Conservation (phyloP, 2,113 vertebrate genomes). For the Brachyistius frenatus region DNA sequence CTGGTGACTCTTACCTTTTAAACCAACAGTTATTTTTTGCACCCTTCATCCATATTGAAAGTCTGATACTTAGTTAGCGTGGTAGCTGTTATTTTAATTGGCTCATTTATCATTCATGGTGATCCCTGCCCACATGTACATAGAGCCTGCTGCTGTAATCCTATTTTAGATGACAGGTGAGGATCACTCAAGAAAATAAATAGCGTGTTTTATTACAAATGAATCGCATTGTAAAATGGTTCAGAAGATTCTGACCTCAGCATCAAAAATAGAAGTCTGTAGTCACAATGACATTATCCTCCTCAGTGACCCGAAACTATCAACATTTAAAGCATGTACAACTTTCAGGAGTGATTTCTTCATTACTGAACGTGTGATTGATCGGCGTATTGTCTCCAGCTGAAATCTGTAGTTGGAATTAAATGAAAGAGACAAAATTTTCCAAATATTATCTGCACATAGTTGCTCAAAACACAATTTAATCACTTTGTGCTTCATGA, state of each 20-base stretch:
- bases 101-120: constrained; percentile 71
- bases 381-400: too few species aligned
- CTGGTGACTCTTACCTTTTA: neutral
- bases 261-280: neutral
- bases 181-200: constrained; percentile 51
- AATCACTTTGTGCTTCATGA: neutral
- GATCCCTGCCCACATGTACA: constrained; percentile 35
- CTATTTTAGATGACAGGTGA: constrained; percentile 31
- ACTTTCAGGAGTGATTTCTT: too few species aligned
- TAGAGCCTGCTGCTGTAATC: neutral
- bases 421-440: neutral
- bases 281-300: neutral
- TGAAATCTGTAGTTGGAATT: neutral
- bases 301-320: neutral
- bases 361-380: too few species aligned
- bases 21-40: constrained; percentile 23
- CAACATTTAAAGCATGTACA: neutral
- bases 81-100: constrained; percentile 56
- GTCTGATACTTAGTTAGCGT: constrained; percentile 39
- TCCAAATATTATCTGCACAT: neutral
- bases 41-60: constrained; percentile 40
- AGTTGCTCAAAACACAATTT: neutral
- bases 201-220: constrained; percentile 65
- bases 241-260: constrained; percentile 6
- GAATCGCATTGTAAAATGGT: constrained; percentile 20